phyloP scores from a whole-genome alignment of 1,140 invertebrate species.

The Coptotermes formosanus region DNA sequence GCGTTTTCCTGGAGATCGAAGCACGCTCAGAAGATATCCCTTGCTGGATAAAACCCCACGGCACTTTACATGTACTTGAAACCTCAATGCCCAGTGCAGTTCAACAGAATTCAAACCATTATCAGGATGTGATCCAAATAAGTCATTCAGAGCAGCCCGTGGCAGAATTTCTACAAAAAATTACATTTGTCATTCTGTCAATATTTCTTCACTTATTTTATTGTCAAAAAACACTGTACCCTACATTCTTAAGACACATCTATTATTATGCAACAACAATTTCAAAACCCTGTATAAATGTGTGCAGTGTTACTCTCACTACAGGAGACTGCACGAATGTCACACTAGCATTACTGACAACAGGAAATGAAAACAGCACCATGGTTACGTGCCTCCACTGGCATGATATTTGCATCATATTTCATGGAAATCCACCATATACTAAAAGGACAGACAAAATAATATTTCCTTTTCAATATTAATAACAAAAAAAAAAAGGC shows the following conservation, averaged over 20 bases:
- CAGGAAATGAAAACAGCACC: no score
- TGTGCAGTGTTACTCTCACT: no score
- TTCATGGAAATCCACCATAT: no score
- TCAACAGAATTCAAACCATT: constrained; percentile 37
- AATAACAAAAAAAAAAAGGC: no score
- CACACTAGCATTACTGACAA: no score
- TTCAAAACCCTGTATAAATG: background rate
- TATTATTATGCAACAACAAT: constrained; percentile 31
- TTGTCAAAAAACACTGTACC: no score
- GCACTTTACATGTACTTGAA: constrained; percentile 85
- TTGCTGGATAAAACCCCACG: constrained; percentile 85
- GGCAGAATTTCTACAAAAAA: constrained; percentile 60
- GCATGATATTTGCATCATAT: no score
- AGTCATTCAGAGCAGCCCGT: constrained; percentile 49
- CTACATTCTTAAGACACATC: background rate
- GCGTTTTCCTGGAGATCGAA: background rate
- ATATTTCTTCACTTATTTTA: no score
- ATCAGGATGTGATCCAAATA: constrained; percentile 49
- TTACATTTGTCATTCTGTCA: constrained; percentile 33
- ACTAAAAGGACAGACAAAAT: no score
- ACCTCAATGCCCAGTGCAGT: constrained; percentile 73
- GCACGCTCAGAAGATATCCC: constrained; percentile 64
- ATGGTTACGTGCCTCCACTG: no score
- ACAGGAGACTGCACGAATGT: no score
- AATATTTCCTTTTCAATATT: no score